These are phyloP conservation scores for Tringa solitaria DNA, from an alignment of 2,113 vertebrate species.

Conservation along the genomic window DNA sequence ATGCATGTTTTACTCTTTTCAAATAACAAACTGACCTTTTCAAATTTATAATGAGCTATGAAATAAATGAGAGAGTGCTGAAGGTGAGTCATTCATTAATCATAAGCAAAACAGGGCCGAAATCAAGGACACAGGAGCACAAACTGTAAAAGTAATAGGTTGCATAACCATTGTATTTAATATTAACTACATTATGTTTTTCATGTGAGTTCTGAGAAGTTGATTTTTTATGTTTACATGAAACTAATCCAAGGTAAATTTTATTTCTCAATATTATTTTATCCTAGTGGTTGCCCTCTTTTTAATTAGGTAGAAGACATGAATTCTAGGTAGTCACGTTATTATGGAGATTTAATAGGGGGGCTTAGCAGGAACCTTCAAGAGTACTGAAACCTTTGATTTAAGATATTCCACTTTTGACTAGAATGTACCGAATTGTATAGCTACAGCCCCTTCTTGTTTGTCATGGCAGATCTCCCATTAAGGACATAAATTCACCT, in stretches of 20 bases:
- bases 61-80: conserved; percentile 77
- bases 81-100: conserved; percentile 81
- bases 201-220: conserved; percentile 61
- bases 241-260: conserved; percentile 69
- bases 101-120: conserved; percentile 70
- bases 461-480: conserved; percentile 40
- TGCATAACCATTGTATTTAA: conserved; percentile 73
- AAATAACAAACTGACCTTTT: conserved; percentile 54
- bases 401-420: neutral
- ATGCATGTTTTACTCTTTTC: conserved; percentile 45
- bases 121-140: conserved; percentile 60
- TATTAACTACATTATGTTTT: conserved; percentile 77
- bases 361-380: neutral
- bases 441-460: neutral
- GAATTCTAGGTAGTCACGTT: neutral
- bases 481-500: conserved; percentile 28
- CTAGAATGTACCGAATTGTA: neutral
- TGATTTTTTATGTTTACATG: conserved; percentile 22
- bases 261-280: conserved; percentile 55
- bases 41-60: conserved; percentile 82
- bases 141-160: conserved; percentile 54
- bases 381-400: conserved; percentile 7
- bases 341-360: conserved; percentile 28
- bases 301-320: neutral
- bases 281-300: neutral